A percentile compares a stretch with the other conserved stretches of the same genome.
Conservation (phyloP, 2,113 vertebrate species). For the Lepus americanus region DNA sequence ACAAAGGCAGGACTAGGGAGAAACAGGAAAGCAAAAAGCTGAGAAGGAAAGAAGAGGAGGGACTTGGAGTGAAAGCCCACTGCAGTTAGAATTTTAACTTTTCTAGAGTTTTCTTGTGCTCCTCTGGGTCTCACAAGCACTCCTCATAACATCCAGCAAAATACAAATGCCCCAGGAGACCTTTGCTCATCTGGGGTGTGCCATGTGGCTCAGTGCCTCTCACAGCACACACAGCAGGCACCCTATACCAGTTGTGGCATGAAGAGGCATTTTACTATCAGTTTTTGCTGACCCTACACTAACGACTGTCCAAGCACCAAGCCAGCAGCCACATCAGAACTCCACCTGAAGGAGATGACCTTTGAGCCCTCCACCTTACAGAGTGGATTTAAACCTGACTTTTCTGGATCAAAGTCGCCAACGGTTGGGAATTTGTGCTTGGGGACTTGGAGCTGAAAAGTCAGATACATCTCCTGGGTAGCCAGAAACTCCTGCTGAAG, state of each 20-base stretch:
- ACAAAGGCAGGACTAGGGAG: background rate
- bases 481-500: slow-evolving; percentile 92
- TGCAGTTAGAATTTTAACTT: background rate
- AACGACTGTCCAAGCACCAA: background rate
- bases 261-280: background rate
- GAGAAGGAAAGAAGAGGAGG: background rate
- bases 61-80: background rate
- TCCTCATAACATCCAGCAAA: background rate
- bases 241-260: background rate
- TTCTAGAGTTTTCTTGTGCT: background rate
- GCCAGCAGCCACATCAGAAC: background rate
- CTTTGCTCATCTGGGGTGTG: background rate
- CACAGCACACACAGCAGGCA: background rate
- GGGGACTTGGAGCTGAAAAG: slow-evolving; percentile 90
- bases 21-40: background rate
- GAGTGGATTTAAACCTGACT: slow-evolving; percentile 86
- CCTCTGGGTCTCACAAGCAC: background rate
- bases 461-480: slow-evolving; percentile 90
- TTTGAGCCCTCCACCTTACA: background rate
- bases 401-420: slow-evolving; percentile 92
- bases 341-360: background rate
- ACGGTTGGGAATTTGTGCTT: slow-evolving; percentile 85
- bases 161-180: background rate
- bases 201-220: background rate
- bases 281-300: background rate